These are phyloP conservation scores for Ctenomys sociabilis DNA, from an alignment of 2,113 vertebrate species.

Conservation along the genomic window DNA sequence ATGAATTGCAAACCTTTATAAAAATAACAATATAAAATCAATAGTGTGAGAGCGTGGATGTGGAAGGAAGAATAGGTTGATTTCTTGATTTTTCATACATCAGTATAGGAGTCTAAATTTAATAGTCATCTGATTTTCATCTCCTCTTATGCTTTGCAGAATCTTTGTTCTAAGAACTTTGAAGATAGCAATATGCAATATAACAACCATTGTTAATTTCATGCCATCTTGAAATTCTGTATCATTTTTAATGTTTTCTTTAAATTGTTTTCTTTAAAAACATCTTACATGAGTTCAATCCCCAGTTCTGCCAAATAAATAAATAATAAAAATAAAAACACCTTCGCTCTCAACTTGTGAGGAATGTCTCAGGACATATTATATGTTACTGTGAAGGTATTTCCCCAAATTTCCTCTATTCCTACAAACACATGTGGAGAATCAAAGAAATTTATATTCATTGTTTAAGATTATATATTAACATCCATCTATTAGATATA, in stretches of 20 bases:
- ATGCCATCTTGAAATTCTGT: too few relatives aligned
- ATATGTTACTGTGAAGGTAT: not conserved
- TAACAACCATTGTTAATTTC: too few relatives aligned
- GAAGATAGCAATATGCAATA: too few relatives aligned
- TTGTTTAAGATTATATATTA: not conserved
- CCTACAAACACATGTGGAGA: not conserved
- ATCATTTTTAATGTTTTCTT: too few relatives aligned
- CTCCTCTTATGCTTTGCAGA: not conserved
- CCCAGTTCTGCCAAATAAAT: too few relatives aligned
- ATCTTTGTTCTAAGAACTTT: not conserved
- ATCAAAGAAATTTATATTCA: not conserved
- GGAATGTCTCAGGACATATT: not conserved
- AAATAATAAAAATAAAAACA: too few relatives aligned
- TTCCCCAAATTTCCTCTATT: slow-evolving; percentile 3
- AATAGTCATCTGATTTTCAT: not conserved
- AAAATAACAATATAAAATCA: slow-evolving; percentile 42
- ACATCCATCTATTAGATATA: not conserved
- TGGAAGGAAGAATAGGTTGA: not conserved
- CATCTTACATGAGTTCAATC: too few relatives aligned
- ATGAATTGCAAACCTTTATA: slow-evolving; percentile 30
- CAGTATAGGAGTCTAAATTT: not conserved
- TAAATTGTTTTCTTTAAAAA: too few relatives aligned
- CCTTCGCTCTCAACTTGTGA: not conserved
- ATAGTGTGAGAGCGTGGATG: not conserved
- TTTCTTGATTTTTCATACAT: slow-evolving; percentile 41